Percentiles rank a stretch among this genome's conserved stretches.
phyloP scores from a whole-genome alignment of 2,797 vertebrate species.

The Coendou prehensilis region DNA sequence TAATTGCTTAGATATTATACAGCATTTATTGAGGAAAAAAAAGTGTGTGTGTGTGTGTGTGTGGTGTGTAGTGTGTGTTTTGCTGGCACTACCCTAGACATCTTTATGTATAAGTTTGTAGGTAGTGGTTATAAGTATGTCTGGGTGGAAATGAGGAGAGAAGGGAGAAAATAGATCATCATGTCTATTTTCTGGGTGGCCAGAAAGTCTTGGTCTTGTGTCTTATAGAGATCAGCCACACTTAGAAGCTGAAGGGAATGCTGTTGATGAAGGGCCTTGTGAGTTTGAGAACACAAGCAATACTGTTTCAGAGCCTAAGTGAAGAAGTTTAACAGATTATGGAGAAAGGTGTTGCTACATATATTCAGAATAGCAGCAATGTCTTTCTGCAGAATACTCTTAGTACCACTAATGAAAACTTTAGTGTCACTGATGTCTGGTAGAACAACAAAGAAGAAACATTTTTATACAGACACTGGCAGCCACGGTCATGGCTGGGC shows the following conservation, averaged over 20 bases:
- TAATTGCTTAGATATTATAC: background rate
- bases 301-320: background rate
- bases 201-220: background rate
- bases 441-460: background rate
- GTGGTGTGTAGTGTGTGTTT: background rate
- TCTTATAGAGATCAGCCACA: background rate
- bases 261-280: background rate
- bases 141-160: background rate
- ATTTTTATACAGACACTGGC: background rate
- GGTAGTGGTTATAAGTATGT: background rate
- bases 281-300: background rate
- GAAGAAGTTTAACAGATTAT: background rate
- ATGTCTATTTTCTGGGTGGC: background rate
- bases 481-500: background rate
- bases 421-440: background rate
- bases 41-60: background rate
- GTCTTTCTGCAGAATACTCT: background rate
- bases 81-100: background rate
- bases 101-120: background rate
- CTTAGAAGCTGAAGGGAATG: background rate
- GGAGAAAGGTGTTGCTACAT: background rate
- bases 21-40: slow-evolving; percentile 19
- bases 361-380: background rate
- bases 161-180: background rate
- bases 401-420: too few species aligned